Base-by-base conservation (phyloP, 1,140 invertebrate species). In the Vanessa atalanta region DNA sequence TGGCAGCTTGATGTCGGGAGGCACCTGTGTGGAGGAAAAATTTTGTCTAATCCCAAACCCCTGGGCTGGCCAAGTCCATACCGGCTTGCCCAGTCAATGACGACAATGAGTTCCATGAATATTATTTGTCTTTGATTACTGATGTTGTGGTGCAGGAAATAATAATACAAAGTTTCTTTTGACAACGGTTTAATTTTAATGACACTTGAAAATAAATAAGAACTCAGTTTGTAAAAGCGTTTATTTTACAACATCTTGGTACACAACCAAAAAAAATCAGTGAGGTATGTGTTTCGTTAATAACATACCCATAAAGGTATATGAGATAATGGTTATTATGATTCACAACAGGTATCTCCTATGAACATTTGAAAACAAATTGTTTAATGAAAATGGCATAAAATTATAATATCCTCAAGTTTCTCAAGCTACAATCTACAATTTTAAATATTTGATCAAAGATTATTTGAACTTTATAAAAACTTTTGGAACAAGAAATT, bases 1-100 rank as follows among this genome's bases (percentile, higher is more conserved):
- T 50, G 98, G 97, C 87, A 99, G 95, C 94, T 99, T 99, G 91
- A 96, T 95, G 81, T 97, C 96, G 75, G 95, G 94, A 84, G 94
- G 93, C 75, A 97, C 97, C 98, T 99, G 95, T 93, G 77, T 88
- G 83, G 86, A 89, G 84, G 82, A 91, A 91, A 92, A 81, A 92
- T 84, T 87, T 77, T 76, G 75, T 88, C 89, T 89, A 88, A 77
- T 87, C 85, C 85, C 83, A 81, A 80, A 70, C 7, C 66, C 84
- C 80, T 74, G 73, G 81, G 76, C 78, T 80, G 77, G 77, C 77
- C 81, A 88, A 82, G 76, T 82, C 66, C 65, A 76, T 12, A 2
- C 75, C 75, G 75, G 63, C 70, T 78, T 64, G 63, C 70, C 73
- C 78, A 76, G 72, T 70, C 61, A 55, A 55, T 9, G 31, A 20